These are phyloP conservation scores for Caenorhabditis japonica DNA, from an alignment of 2,888 invertebrate species.

Conservation along the genomic window DNA sequence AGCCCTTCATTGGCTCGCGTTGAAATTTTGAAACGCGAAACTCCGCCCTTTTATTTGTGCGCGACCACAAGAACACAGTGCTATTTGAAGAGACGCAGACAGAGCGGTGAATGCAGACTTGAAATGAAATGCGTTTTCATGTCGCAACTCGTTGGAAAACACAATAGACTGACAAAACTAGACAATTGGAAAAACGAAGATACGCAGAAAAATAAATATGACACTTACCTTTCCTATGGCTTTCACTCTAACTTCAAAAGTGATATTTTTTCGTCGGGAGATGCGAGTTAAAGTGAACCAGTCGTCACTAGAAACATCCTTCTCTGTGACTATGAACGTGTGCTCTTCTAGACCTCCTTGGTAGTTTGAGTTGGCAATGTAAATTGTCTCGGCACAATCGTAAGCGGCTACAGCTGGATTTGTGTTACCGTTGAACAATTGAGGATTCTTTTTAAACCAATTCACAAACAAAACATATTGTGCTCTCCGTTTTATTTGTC, in stretches of 20 bases:
- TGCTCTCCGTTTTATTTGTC: constrained; percentile 1
- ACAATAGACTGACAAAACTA: no score
- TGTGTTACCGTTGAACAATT: not conserved
- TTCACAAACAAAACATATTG: not conserved
- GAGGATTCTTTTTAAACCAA: not conserved
- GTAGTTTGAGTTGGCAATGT: not conserved
- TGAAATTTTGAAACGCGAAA: no score
- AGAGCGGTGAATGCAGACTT: no score
- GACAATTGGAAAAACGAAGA: no score
- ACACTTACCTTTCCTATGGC: not conserved
- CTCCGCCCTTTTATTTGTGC: no score
- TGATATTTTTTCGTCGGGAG: not conserved
- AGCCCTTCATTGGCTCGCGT: no score
- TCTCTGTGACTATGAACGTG: not conserved
- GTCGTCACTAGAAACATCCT: not conserved
- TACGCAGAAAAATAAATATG: no score
- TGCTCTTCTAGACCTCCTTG: not conserved
- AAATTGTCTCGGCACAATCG: constrained; percentile 13
- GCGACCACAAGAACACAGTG: no score
- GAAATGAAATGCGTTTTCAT: no score
- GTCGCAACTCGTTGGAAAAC: no score
- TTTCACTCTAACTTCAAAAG: constrained; percentile 6
- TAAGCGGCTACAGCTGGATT: not conserved
- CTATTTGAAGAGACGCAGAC: no score
- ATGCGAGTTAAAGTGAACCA: not conserved